Evolutionary conservation across 2,888 invertebrate genomes (phyloP), one percentile per base, ranked within the genome.

Genomic region (Nycteola revayana): DNA sequence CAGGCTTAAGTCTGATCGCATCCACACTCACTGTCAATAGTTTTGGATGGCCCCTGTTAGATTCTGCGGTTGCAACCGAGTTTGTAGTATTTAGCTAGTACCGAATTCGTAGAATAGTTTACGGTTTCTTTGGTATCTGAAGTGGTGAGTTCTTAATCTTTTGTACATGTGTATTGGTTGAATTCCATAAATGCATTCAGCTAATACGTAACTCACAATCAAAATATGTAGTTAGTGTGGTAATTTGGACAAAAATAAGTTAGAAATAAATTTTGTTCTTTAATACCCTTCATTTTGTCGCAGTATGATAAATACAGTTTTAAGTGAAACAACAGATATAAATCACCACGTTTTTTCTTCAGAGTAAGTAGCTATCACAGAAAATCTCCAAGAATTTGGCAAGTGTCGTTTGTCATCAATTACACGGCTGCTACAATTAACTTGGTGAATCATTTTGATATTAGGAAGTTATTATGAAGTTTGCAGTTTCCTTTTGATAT

Each of bases 21-120:
- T 85, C 88, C 88, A 87, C 86, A 86, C 85, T 82, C 82, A 81
- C 87, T 87, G 88, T 88, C 88, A 87, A 88, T 88, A 88, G 88
- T 88, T 88, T 84, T 69, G 75, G 84, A 84, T 81, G 83, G 78
- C 75, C 79, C 68, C 71, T 68, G 79, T 75, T 78, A 79, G 82
- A 83, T 85, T 83, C 83, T 86, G 87, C 77, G 87, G 87, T 84
- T 60, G 69, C 63, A 53, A 60, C 62, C 69, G 70, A 66, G 66
- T 74, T 69, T 71, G 75, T 76, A 72, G 75, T 83, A 77, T 84
- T 84, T 74, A 71, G 73, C 52, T 62, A 72, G 66, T 69, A 70
- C 66, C 57, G 69, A 67, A 83, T 84, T 74, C 75, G 69, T 74
- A 47, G 78, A 77, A 86, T 85, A 66, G 56, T 74, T 77, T 66